phyloP scores from a whole-genome alignment of 2,888 invertebrate genomes.

The Drosophila mimica region DNA sequence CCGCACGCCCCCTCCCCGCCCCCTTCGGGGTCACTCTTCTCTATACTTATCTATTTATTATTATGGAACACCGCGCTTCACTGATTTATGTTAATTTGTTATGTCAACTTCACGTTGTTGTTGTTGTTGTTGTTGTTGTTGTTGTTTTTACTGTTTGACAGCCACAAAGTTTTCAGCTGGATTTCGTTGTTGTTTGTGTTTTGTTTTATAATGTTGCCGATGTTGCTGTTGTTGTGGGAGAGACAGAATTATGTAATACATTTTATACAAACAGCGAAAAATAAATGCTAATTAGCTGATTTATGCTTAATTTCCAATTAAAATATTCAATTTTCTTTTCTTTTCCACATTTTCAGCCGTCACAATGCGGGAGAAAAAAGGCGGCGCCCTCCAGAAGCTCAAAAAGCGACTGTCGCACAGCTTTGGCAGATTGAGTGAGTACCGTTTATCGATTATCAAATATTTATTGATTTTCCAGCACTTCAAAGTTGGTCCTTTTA shows the following conservation, averaged over 20 bases:
- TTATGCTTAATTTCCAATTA: slow-evolving; percentile 12
- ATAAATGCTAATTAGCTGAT: slow-evolving; percentile 37
- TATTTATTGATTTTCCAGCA: slow-evolving; percentile 9
- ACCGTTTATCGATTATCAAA: slow-evolving; percentile 19
- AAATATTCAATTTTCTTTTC: slow-evolving; percentile 14
- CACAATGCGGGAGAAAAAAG: slow-evolving; percentile 96
- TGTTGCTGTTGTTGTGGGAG: slow-evolving; percentile 7
- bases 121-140: slow-evolving; percentile 16
- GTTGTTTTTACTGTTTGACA: slow-evolving; percentile 29
- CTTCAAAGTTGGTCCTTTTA: slow-evolving; percentile 25
- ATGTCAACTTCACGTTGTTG: slow-evolving; percentile 63
- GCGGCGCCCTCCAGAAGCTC: slow-evolving; percentile 96
- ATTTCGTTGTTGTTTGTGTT: slow-evolving; percentile 23
- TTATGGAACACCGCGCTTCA: slow-evolving; percentile 73
- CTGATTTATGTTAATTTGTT: slow-evolving; percentile 80
- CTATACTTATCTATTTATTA: slow-evolving; percentile 65
- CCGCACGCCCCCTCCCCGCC: background rate
- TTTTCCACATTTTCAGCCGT: slow-evolving; percentile 87
- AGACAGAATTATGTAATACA: slow-evolving; percentile 14
- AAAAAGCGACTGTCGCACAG: slow-evolving; percentile 98
- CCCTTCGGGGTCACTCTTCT: slow-evolving; percentile 40
- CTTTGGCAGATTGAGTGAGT: slow-evolving; percentile 98
- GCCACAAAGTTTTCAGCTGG: slow-evolving; percentile 34
- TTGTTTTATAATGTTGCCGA: slow-evolving; percentile 35
- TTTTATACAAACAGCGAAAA: background rate